A percentile compares a stretch with the other conserved stretches of the same genome.
Conservation (phyloP, 35 echinoderm and acorn worm genomes). For the Holothuria glaberrima region DNA sequence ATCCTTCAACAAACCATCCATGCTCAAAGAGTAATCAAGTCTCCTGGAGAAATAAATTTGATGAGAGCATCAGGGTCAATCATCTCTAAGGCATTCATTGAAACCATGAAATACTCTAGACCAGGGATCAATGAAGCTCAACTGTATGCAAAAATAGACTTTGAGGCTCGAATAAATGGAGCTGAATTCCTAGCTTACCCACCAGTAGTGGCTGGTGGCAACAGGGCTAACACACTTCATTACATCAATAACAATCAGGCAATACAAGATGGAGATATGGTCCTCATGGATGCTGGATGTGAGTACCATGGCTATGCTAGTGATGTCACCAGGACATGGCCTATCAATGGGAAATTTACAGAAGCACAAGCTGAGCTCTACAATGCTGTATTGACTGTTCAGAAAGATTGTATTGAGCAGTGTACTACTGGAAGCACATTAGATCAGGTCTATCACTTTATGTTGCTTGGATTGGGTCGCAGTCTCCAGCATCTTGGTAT, state of each 20-base stretch:
- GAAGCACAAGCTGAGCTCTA: conserved; percentile 79
- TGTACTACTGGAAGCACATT: conserved; percentile 75
- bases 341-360: conserved; percentile 84
- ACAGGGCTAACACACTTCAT: conserved; percentile 94
- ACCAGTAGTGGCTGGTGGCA: conserved; percentile 95
- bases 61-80: conserved; percentile 81
- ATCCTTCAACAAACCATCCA: conserved; percentile 86
- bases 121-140: conserved; percentile 86
- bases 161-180: conserved; percentile 70
- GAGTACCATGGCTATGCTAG: conserved; percentile 99
- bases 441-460: conserved; percentile 87
- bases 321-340: conserved; percentile 98
- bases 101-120: conserved; percentile 83
- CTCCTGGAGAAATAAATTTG: conserved; percentile 68
- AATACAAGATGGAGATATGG: conserved; percentile 76
- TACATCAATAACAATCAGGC: conserved; percentile 96
- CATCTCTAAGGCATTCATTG: conserved; percentile 79
- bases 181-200: conserved; percentile 97
- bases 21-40: conserved; percentile 84
- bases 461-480: conserved; percentile 76
- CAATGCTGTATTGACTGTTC: conserved; percentile 77
- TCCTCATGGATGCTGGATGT: conserved; percentile 98
- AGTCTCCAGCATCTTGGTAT: conserved; percentile 82
- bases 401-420: conserved; percentile 87
- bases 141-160: conserved; percentile 90